These are phyloP conservation scores for Pseudobourletiella spinata DNA, from an alignment of 1,140 invertebrate species.

Conservation along the genomic window DNA sequence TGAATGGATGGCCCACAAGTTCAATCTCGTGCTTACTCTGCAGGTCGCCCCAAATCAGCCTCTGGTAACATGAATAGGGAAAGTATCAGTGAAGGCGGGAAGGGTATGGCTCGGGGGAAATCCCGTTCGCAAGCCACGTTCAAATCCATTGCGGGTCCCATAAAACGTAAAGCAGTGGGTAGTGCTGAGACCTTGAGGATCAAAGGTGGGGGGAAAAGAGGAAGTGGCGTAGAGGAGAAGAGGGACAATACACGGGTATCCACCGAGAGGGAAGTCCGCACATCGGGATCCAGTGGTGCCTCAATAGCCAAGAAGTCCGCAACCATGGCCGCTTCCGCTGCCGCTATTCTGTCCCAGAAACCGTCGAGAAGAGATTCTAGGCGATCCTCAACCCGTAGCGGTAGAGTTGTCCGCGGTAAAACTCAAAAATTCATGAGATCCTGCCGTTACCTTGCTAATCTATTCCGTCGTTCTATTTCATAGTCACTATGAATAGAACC, in stretches of 20 bases:
- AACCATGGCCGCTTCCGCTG: no score
- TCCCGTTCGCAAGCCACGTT: not conserved
- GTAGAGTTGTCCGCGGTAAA: no score
- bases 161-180: not conserved
- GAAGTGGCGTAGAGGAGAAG: not conserved
- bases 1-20: no score
- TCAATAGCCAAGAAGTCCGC: not conserved
- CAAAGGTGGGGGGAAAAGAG: not conserved
- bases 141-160: not conserved
- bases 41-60: not conserved
- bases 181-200: not conserved
- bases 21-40: no score
- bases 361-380: no score
- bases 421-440: no score
- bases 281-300: not conserved
- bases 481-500: constrained; percentile 1
- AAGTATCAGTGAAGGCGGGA: not conserved
- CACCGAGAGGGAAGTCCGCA: not conserved
- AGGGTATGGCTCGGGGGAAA: not conserved
- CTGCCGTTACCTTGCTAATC: no score
- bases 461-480: no score
- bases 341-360: no score
- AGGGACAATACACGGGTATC: not conserved
- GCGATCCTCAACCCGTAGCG: no score
- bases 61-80: not conserved